Evolutionary conservation across 2,113 vertebrate species (phyloP), one percentile per base, ranked within the genome.

Genomic region (Oryzias javanicus): DNA sequence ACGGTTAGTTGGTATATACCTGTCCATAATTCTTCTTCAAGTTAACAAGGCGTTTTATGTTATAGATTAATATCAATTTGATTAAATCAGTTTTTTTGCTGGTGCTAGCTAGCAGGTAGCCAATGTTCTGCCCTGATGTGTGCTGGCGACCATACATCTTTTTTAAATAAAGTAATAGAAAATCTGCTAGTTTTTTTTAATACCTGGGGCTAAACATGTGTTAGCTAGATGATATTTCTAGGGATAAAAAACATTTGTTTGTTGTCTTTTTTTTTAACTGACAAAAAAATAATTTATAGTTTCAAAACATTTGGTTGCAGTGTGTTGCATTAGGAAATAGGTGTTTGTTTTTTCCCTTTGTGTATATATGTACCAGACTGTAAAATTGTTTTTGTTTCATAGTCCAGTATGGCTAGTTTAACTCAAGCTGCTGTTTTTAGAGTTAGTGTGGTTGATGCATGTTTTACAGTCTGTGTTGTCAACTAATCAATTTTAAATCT

Each of bases 381-480:
- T 15, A 47, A 35, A 14, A 25, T 56, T 3, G 49, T 6, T 45
- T 40, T 35, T 50, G 10, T 22, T 5, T 60, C 20, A 4, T 67
- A 3, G 4, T 5, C 15, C 48, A 49, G 2, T 56, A 10, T 56
- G 54, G 17, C 6, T 27, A 3, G 8, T 49, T 51, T 51, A 2
- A 48, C 57, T 27, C 16, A 54, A 61, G 4, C 19, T 45, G 5
- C 56, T 14, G 12, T 76, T 76, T 35, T 81, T 86, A 18, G 76
- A 91, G 90, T 76, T 88, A 85, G 88, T 56, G 50, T 77, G 72
- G 87, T 75, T 85, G 71, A 89, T 91, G 88, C 78, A 92, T 91
- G 90, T 83, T 81, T 80, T 88, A 89, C 82, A 89, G 76, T 86
- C 78, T 82, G 83, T 71, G 61, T 90, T 88, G 88, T 83, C 89